Evolutionary conservation across 2,888 invertebrate species (phyloP).

Genomic region (Vandiemenella viatica): DNA sequence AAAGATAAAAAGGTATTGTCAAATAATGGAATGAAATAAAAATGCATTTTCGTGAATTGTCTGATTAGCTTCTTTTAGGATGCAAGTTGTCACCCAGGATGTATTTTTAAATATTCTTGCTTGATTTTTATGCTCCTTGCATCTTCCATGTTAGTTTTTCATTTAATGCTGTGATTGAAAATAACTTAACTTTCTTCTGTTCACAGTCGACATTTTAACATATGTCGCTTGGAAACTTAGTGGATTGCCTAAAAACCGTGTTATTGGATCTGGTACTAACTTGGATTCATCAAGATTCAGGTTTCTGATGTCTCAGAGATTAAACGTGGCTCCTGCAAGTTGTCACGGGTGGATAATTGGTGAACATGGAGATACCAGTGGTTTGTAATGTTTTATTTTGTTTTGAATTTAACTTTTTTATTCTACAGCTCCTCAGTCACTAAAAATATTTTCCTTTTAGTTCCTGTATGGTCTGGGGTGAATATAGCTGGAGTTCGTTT

Average conservation of each 20-base stretch:
- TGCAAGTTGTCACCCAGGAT: too few relatives aligned
- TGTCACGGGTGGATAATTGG: constrained; percentile 90
- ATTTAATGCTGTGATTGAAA: background rate
- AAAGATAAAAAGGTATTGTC: too few relatives aligned
- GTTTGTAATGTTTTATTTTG: too few relatives aligned
- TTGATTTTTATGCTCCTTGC: too few relatives aligned
- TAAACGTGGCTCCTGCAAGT: constrained; percentile 67
- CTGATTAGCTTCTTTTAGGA: too few relatives aligned
- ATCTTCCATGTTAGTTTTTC: too few relatives aligned
- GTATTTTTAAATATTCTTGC: too few relatives aligned
- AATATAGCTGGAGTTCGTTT: constrained; percentile 80
- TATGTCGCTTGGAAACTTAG: constrained; percentile 92
- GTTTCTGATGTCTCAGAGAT: constrained; percentile 67
- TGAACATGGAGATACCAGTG: constrained; percentile 84
- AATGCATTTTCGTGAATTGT: too few relatives aligned
- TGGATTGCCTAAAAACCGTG: constrained; percentile 70
- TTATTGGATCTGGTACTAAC: constrained; percentile 87
- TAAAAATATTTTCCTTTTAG: too few relatives aligned
- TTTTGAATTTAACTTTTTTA: too few relatives aligned
- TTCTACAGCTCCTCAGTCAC: too few relatives aligned
- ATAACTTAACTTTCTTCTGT: background rate
- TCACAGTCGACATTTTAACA: constrained; percentile 69
- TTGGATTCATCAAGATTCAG: constrained; percentile 84
- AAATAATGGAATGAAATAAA: too few relatives aligned
- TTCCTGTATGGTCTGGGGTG: constrained; percentile 87